Conservation (phyloP, 2,888 invertebrate genomes). For the Synergus itoensis region DNA sequence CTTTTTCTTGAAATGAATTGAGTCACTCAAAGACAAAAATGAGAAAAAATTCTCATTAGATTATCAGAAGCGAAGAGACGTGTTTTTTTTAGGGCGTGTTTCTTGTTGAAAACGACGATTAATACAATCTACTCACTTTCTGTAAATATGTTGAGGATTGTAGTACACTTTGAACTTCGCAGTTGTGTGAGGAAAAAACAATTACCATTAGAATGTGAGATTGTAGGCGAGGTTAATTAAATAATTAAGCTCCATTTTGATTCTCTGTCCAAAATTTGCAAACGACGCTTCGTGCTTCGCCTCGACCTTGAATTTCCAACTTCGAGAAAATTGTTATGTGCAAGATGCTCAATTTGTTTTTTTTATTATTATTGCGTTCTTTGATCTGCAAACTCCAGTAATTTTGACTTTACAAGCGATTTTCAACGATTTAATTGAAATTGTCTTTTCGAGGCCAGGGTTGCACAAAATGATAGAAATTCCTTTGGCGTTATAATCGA, state of each 20-base stretch:
- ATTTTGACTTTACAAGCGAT: not conserved
- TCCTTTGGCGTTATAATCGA: not conserved
- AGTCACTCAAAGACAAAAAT: not conserved
- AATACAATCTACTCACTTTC: not conserved
- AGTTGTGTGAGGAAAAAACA: not conserved
- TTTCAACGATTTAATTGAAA: slow-evolving; percentile 8
- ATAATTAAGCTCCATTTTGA: slow-evolving; percentile 11
- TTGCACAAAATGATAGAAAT: not conserved
- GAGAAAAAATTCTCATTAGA: not conserved
- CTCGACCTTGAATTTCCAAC: slow-evolving; percentile 37
- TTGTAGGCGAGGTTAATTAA: not conserved
- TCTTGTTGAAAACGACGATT: not conserved
- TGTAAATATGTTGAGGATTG: slow-evolving; percentile 13
- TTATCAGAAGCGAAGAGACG: not conserved
- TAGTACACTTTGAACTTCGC: slow-evolving; percentile 1
- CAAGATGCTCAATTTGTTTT: not conserved
- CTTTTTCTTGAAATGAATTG: slow-evolving; percentile 31
- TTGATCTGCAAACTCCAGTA: not conserved
- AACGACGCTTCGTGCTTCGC: slow-evolving; percentile 34
- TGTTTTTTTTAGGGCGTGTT: slow-evolving; percentile 15
- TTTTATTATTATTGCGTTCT: not conserved
- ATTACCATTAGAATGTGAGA: slow-evolving; percentile 3
- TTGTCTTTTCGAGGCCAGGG: not conserved
- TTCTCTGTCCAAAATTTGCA: slow-evolving; percentile 26
- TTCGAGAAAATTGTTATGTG: slow-evolving; percentile 27